These are phyloP conservation scores for Dryomyza anilis DNA, from an alignment of 2,888 invertebrate species.

Conservation along the genomic window DNA sequence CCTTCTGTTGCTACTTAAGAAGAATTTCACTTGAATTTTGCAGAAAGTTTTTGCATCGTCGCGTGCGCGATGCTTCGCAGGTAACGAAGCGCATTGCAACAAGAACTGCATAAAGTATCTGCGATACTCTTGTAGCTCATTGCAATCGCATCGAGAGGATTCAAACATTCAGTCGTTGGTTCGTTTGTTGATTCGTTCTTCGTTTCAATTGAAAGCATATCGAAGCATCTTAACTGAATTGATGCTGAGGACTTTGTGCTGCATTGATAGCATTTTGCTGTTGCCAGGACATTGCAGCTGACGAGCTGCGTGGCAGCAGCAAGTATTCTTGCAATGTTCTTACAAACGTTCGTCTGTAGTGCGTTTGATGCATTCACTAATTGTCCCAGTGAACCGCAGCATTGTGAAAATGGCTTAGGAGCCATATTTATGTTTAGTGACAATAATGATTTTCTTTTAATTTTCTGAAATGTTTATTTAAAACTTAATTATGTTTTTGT, in stretches of 20 bases:
- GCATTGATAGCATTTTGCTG: neutral
- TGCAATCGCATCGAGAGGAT: neutral
- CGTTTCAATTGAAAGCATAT: constrained; percentile 8
- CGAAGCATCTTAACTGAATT: constrained; percentile 12
- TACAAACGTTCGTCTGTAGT: neutral
- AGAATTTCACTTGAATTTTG: too few species aligned
- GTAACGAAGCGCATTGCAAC: neutral
- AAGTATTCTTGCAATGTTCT: neutral
- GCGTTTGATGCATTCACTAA: neutral
- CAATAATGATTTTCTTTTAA: too few species aligned
- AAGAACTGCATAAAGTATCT: neutral
- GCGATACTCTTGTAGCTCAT: neutral
- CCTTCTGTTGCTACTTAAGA: too few species aligned
- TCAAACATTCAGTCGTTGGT: too few species aligned
- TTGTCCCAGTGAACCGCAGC: neutral
- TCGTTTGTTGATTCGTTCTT: constrained; percentile 2
- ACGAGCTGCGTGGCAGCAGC: neutral
- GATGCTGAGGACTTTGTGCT: constrained; percentile 8
- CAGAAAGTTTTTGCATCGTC: too few species aligned
- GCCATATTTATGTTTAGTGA: too few species aligned
- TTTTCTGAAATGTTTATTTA: too few species aligned
- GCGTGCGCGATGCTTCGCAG: neutral
- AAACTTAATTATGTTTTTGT: too few species aligned
- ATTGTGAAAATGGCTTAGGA: too few species aligned
- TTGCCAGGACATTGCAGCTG: neutral